Conservation (phyloP, 1,140 invertebrate genomes). For the Solenopsis fugax region DNA sequence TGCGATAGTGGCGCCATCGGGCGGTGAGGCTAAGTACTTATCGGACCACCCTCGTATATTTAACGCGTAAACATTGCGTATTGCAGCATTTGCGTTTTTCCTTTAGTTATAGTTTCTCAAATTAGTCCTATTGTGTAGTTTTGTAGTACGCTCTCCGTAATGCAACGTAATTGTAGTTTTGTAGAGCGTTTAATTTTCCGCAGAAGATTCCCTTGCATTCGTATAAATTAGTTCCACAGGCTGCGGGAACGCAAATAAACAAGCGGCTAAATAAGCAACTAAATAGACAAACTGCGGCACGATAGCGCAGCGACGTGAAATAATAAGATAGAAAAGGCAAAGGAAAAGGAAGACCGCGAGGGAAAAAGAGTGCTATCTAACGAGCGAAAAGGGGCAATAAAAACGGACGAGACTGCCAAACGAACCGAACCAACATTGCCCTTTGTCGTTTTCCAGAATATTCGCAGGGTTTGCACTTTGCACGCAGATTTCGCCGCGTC, state of each 20-base stretch:
- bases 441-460: slow-evolving; percentile 57
- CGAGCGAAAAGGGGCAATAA: slow-evolving; percentile 51
- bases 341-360: slow-evolving; percentile 8
- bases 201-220: slow-evolving; percentile 29
- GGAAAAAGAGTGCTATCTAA: slow-evolving; percentile 31
- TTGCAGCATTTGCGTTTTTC: background rate
- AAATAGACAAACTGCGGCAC: slow-evolving; percentile 52
- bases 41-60: no score
- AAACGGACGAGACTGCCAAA: slow-evolving; percentile 28
- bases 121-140: slow-evolving; percentile 7
- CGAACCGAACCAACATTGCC: slow-evolving; percentile 30
- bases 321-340: slow-evolving; percentile 54
- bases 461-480: slow-evolving; percentile 58
- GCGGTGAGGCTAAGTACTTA: no score
- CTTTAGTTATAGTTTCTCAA: slow-evolving; percentile 18
- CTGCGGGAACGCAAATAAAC: slow-evolving; percentile 30
- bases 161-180: slow-evolving; percentile 13
- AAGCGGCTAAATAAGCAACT: slow-evolving; percentile 36
- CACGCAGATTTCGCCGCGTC: slow-evolving; percentile 53
- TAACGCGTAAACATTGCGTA: background rate
- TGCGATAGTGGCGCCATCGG: no score
- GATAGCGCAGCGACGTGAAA: slow-evolving; percentile 47
- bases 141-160: slow-evolving; percentile 13
- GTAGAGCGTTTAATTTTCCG: slow-evolving; percentile 19
- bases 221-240: slow-evolving; percentile 17